Percentiles rank a stretch among this genome's conserved stretches.
phyloP scores from a whole-genome alignment of 2,888 invertebrate genomes.

The Caenorhabditis angaria region DNA sequence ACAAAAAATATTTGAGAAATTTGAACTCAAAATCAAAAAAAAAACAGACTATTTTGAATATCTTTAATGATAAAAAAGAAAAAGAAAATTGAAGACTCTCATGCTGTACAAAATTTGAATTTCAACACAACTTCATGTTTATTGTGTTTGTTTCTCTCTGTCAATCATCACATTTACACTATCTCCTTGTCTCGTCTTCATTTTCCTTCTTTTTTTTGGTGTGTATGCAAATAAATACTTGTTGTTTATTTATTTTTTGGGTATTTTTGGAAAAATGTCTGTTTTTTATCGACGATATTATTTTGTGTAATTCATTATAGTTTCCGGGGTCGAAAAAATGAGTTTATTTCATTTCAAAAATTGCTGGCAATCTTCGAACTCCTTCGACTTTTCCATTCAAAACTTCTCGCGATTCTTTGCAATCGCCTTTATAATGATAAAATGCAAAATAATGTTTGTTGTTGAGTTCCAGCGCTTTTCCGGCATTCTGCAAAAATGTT shows the following conservation, averaged over 20 bases:
- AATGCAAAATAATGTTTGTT: conserved; percentile 2
- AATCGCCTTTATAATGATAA: conserved; percentile 7
- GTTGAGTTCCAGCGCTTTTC: not conserved
- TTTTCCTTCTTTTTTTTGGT: too few relatives aligned
- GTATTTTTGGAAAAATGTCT: too few relatives aligned
- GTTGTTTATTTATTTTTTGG: conserved; percentile 1
- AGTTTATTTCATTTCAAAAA: conserved; percentile 5
- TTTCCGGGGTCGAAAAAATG: too few relatives aligned
- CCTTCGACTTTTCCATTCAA: not conserved
- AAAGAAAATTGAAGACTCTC: not conserved
- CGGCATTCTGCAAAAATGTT: too few relatives aligned
- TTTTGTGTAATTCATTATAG: too few relatives aligned
- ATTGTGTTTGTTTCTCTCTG: too few relatives aligned
- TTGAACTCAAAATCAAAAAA: too few relatives aligned
- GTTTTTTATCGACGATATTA: too few relatives aligned
- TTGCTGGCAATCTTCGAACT: conserved; percentile 1
- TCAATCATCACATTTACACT: too few relatives aligned
- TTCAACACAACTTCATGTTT: not conserved
- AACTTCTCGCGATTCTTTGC: not conserved
- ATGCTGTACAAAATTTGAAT: conserved; percentile 2
- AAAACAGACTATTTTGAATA: too few relatives aligned
- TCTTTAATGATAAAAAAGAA: not conserved
- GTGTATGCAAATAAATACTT: not conserved
- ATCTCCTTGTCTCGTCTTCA: not conserved
- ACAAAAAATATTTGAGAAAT: not conserved